Evolutionary conservation across 2,113 vertebrate genomes (phyloP), one percentile per base, ranked within the genome.

Genomic region (Psammodynastes pulverulentus): DNA sequence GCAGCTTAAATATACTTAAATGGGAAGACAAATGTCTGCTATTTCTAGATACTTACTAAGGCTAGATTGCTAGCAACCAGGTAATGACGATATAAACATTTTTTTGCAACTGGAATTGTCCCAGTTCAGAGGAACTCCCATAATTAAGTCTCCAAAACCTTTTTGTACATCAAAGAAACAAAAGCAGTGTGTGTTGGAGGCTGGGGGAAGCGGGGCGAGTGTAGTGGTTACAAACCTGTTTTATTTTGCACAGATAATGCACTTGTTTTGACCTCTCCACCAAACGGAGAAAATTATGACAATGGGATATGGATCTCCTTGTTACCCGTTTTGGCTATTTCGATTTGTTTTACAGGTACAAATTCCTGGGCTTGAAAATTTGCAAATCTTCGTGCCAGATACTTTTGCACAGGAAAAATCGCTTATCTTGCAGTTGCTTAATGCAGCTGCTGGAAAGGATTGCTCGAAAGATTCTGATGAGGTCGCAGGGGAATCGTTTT

Each of bases 401-500:
- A 93, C 88, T n/a, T 95, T 99, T 88, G 98, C 96, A 1, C 93
- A 96, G 91, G 98, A 98, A 95, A 98, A 98, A 87, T 91, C 97
- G 26, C 95, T 98, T 79, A 98, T 99, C 95, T 96, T 99, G 94
- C 99, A 99, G 96, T 96, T 99, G 15, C 98, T 99, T 67, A 99
- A 98, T 17, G 98, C 99, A 0, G 98, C 99, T 8, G 98, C 98
- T 1, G 99, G 99, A 19, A 99, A 99, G 94, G 99, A 99, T 96
- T 99, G 99, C 96, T 99, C 99, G 1, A 99, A 99, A 94, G 99
- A 99, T 89, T 98, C 98, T 0, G 99, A 99, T 8, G 99, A 99
- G 0, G 95, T 98, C 1, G 92, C 97, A 0, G 97, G 98, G 4
- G 99, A 99, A 17, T 97, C 98, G 51, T 98, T 98, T 87, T 97